Evolutionary conservation across 2,888 invertebrate species (phyloP), one percentile per base, ranked within the genome.

Genomic region (Dicyrtoma fusca): DNA sequence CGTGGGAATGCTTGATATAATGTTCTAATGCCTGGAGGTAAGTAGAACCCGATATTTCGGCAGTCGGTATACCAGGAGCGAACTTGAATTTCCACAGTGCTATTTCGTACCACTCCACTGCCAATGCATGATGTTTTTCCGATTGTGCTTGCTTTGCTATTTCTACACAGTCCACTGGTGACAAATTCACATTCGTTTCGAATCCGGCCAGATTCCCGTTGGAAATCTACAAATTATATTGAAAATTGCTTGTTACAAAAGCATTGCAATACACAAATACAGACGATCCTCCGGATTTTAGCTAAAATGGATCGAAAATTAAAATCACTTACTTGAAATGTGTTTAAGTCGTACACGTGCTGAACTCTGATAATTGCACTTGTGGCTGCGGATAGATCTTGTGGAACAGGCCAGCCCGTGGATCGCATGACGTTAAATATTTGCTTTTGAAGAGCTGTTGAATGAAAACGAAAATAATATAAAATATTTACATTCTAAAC

Each of bases 21-120:
- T 34, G 8, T 8, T 34, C 34, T 8, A 19, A 57, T 57, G 19
- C 23, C 5, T 3, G 6, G 2, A 19, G 21, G 19, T 25, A 57
- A 5, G 21, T 13, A 19, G 14, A 61, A 26, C 26, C 17, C 3
- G n/a, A 13, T 11, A 21, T 17, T 61, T n/a, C 14, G 6, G 14
- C 14, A 19, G 17, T 19, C 4, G n/a, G 51, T 51, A 17, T 5
- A 4, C 3, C 25, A 10, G 19, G 21, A 21, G 19, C 21, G 14
- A 3, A 23, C 4, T 57, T 57, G 14, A 4, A 57, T 26, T 45
- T 53, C 19, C 17, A 53, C 17, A 21, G 53, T 21, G 69, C 66
- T 4, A 63, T n/a, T 19, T 69, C 23, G 13, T 74, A 47, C 76
- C 76, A 76, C 61, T 72, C 72, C 21, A 76, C 25, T 5, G 76